phyloP scores from a whole-genome alignment of 37 sponge, comb jelly and placozoan species.

The Hexactinellida sp. region DNA sequence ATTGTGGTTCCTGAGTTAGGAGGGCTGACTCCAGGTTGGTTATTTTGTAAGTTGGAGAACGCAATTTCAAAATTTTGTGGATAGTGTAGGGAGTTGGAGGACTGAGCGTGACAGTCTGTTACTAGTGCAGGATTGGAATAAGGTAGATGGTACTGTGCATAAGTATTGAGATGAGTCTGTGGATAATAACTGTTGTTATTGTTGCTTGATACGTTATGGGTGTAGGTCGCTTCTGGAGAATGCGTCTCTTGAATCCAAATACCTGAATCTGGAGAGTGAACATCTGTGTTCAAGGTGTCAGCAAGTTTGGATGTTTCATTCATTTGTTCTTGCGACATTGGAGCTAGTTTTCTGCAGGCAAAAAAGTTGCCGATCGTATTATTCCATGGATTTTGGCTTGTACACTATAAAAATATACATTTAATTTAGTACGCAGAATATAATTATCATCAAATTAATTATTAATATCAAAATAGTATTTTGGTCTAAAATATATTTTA shows the following conservation, averaged over 20 bases:
- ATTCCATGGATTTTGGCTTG: constrained; percentile 14
- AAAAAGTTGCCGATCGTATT: neutral
- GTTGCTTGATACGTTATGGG: neutral
- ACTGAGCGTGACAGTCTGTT: neutral
- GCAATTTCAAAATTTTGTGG: neutral
- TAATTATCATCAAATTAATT: neutral
- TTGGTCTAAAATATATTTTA: neutral
- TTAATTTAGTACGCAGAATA: neutral
- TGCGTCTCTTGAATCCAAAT: neutral
- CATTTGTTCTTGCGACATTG: neutral
- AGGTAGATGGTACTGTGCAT: neutral
- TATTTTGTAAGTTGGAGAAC: neutral
- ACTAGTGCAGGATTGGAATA: neutral
- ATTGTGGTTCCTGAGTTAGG: neutral
- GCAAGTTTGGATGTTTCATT: neutral
- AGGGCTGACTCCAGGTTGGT: neutral
- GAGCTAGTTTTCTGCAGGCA: neutral
- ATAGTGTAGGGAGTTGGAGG: neutral
- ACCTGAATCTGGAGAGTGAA: neutral
- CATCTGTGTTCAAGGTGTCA: neutral
- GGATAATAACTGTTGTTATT: neutral
- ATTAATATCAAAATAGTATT: neutral
- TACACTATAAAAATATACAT: neutral
- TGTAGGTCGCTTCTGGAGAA: neutral
- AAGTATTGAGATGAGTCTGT: neutral